Evolutionary conservation across 64 coral and sea anemone species (phyloP), one percentile per base, ranked within the genome.

Genomic region (Montipora sp.): DNA sequence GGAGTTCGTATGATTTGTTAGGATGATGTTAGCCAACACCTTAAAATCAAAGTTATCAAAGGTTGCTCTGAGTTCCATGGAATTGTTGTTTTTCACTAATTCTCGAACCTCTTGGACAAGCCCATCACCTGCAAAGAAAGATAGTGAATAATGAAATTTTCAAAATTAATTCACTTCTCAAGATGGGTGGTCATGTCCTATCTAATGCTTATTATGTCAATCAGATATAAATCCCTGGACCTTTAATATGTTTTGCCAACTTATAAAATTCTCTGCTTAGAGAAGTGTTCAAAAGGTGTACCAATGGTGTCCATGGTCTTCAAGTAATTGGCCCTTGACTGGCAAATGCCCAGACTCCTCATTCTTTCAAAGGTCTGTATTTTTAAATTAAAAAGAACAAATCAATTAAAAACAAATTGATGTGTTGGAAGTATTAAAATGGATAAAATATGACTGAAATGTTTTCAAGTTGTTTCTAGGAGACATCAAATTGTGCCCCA

Each of bases 1-100:
- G 75, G 67, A 80, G 76, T 90, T 90, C 63, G n/a, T 83, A 73
- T 83, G 68, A 81, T 91, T 74, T 75, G 82, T 83, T 19, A 75
- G 70, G 80, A 91, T 75, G 21, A 91, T 73, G 16, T 91, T 91
- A 27, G 79, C 79, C 58, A 90, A 51, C 75, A 90, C 67, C 79
- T 90, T 79, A 11, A 90, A 90, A 80, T 80, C 76, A 90, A 88
- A 88, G 51, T 88, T 48, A 18, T 44, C 27, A 88, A 88, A 88
- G 7, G 69, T 75, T 11, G 63, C 86, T 88, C 72, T 76, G 43
- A 88, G 12, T 88, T 87, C 84, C 86, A 88, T 75, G 71, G 27
- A 75, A 88, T 70, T 88, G 72, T 88, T 88, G 49, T 88, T 70
- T 70, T 76, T 88, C 51, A 88, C 75, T 13, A 74, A 20, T 27